phyloP scores from a whole-genome alignment of 1,140 invertebrate species.

The Drosophila athabasca region DNA sequence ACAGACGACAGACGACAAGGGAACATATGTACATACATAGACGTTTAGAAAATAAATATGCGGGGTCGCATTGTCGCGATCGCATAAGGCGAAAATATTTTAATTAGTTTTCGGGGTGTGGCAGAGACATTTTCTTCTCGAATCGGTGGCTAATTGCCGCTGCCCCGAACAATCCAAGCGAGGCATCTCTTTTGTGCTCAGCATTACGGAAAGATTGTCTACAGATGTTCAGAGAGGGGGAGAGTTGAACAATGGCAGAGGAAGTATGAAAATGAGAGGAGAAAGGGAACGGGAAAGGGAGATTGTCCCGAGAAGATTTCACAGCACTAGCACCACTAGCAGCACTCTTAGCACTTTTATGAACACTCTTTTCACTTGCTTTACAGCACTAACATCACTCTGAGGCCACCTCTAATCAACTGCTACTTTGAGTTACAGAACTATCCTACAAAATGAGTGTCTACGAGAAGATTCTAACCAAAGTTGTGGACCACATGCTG shows the following conservation, averaged over 20 bases:
- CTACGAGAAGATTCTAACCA: constrained; percentile 20
- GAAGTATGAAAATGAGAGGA: no score
- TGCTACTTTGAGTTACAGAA: no score
- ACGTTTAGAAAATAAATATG: constrained; percentile 1
- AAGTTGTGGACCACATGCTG: constrained; percentile 33
- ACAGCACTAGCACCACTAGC: no score
- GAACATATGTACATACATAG: background rate
- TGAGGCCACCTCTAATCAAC: no score
- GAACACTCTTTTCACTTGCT: no score
- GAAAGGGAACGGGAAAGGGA: no score
- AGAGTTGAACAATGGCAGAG: background rate
- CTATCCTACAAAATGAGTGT: constrained; percentile 26
- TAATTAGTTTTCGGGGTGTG: constrained; percentile 74
- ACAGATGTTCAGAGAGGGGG: constrained; percentile 38
- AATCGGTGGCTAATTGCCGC: constrained; percentile 51
- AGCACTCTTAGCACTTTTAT: no score
- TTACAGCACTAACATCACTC: no score
- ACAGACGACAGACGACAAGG: no score
- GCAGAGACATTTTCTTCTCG: constrained; percentile 12
- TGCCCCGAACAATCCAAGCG: constrained; percentile 32
- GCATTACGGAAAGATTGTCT: constrained; percentile 70
- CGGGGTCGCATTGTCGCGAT: constrained; percentile 57
- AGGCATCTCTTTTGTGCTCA: constrained; percentile 48
- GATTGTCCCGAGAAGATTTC: no score
- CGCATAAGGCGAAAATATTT: constrained; percentile 67